Evolutionary conservation across 2,113 vertebrate species (phyloP), one percentile per base, ranked within the genome.

Genomic region (Limanda limanda): DNA sequence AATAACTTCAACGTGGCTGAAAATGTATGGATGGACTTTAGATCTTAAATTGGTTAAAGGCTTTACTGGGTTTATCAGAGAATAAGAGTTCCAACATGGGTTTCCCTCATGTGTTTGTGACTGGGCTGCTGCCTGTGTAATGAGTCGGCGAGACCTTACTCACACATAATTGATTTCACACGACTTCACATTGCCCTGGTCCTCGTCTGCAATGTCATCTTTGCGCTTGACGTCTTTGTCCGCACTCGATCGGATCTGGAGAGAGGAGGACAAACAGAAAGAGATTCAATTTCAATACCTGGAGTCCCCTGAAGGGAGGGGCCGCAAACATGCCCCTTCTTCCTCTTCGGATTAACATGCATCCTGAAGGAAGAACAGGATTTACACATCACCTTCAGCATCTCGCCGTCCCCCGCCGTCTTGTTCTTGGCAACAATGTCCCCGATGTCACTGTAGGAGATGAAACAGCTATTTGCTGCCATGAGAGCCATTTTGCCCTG

Each of bases 101-200:
- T 42, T 13, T 42, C 35, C 9, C 56, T 47, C 15, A 51, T 61
- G 61, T 40, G 42, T 48, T 14, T 40, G 57, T 70, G 51, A 68
- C 8, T 54, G 35, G 21, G 21, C 52, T 76, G 21, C 52, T 76
- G 42, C 48, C 40, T 58, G 24, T 31, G 20, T 15, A 40, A 69
- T 42, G 25, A 55, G 7, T 61, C 25, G 58, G 47, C 11, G 7
- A 17, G 5, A 6, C 1, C 52, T 15, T 84, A 98, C 98, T 0
- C 94, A 99, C 98, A 99, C 97, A 0, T 99, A 99, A 89, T 96
- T 99, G 92, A 98, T 79, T 95, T 99, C 98, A 83, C 97, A 99
- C 61, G 95, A 96, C 83, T 98, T 99, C 79, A 99, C 96, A 0
- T 97, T 97, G 79, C 98, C 97, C 84, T 96, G 93, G 91, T 99